These are phyloP conservation scores for Drusus annulatus DNA, from an alignment of 1,140 invertebrate genomes.

Conservation along the genomic window DNA sequence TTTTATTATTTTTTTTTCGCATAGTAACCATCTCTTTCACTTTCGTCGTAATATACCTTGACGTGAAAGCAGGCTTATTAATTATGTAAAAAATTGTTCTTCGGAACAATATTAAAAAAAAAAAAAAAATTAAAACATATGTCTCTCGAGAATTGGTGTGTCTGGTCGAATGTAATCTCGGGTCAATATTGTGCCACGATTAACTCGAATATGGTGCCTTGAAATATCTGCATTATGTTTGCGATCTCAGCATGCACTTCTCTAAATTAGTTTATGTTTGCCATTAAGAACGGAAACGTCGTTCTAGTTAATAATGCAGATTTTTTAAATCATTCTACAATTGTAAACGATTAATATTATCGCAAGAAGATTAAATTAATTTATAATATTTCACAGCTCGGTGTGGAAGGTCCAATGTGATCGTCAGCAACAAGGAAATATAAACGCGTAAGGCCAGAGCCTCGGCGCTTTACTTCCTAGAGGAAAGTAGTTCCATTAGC, in stretches of 20 bases:
- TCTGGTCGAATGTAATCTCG: background rate
- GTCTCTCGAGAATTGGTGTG: slow-evolving; percentile 10
- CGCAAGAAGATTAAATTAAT: background rate
- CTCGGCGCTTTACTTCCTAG: slow-evolving; percentile 46
- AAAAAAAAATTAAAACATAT: too few species aligned
- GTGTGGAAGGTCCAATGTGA: slow-evolving; percentile 29
- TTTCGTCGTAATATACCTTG: slow-evolving; percentile 18
- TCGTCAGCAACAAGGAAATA: slow-evolving; percentile 34
- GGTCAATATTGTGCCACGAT: background rate
- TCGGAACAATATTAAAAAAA: too few species aligned
- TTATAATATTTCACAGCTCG: background rate
- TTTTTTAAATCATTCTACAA: too few species aligned
- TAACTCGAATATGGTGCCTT: background rate
- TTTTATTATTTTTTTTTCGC: too few species aligned
- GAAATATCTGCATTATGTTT: too few species aligned
- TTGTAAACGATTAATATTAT: background rate
- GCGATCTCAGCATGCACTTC: too few species aligned
- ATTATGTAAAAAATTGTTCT: slow-evolving; percentile 43
- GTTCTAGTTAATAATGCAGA: too few species aligned
- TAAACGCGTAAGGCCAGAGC: slow-evolving; percentile 27
- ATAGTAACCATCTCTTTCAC: slow-evolving; percentile 14
- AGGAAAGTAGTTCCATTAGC: slow-evolving; percentile 48
- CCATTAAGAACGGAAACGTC: too few species aligned
- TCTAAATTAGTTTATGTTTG: too few species aligned
- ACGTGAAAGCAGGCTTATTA: slow-evolving; percentile 32